Percentiles rank a stretch among this genome's conserved stretches.
phyloP scores from a whole-genome alignment of 2,888 invertebrate genomes.

The Cephus runcator region DNA sequence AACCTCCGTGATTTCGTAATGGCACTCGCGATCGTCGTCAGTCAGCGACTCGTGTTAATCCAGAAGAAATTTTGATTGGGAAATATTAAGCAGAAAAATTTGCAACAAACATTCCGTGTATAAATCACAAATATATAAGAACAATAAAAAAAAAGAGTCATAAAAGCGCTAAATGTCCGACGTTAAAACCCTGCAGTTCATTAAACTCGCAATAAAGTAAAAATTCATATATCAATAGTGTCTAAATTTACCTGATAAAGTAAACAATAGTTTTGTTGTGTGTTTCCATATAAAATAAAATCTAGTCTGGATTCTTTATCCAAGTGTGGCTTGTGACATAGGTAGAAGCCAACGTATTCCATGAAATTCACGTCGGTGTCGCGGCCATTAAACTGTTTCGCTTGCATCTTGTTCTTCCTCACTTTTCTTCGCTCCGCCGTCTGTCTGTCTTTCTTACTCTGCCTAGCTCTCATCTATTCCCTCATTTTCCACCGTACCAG shows the following conservation, averaged over 20 bases:
- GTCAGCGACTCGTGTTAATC: neutral
- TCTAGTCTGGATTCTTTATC: neutral
- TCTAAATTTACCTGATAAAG: neutral
- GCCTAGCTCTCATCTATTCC: neutral
- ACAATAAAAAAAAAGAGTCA: neutral
- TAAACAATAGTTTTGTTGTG: neutral
- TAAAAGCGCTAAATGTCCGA: neutral
- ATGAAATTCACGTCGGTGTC: neutral
- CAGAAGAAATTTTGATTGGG: neutral
- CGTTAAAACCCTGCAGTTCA: neutral
- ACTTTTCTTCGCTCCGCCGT: neutral
- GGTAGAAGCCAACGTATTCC: neutral
- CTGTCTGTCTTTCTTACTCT: neutral
- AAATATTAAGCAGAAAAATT: neutral
- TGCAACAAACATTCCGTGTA: neutral
- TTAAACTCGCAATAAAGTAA: neutral
- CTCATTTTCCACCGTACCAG: neutral
- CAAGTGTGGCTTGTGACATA: neutral
- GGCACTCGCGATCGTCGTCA: neutral
- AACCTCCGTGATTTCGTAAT: neutral
- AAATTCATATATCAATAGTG: neutral
- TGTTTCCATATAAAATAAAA: neutral
- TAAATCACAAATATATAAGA: neutral
- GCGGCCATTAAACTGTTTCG: neutral
- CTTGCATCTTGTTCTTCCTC: neutral